Percentiles rank a stretch among this genome's conserved stretches.
These are phyloP conservation scores for Podarcis lilfordi DNA, from an alignment of 2,797 vertebrate genomes.

Conservation along the genomic window DNA sequence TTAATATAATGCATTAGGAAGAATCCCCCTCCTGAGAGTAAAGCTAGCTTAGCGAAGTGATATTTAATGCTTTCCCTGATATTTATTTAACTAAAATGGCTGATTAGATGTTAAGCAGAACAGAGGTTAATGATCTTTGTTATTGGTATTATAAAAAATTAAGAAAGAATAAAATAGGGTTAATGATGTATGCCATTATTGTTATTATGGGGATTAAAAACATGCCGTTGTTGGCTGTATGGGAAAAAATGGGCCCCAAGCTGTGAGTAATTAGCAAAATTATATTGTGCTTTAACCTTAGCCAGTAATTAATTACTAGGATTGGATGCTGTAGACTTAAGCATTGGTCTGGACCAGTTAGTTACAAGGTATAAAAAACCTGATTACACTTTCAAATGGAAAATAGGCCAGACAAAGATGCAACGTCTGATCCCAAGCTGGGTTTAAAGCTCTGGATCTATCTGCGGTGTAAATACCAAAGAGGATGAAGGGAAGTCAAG, in stretches of 20 bases:
- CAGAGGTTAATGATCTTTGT: slow-evolving; percentile 81
- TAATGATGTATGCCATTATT: slow-evolving; percentile 81
- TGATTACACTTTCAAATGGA: slow-evolving; percentile 42
- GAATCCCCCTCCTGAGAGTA: slow-evolving; percentile 71
- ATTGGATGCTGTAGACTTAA: slow-evolving; percentile 52
- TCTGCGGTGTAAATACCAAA: not conserved
- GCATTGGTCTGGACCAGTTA: slow-evolving; percentile 44
- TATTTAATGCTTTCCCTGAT: slow-evolving; percentile 79
- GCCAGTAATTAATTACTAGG: slow-evolving; percentile 67
- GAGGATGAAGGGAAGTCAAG: not conserved
- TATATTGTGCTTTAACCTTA: slow-evolving; percentile 73
- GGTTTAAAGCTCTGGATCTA: not conserved
- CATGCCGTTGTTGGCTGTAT: slow-evolving; percentile 67
- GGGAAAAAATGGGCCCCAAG: slow-evolving; percentile 74
- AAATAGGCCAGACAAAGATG: slow-evolving; percentile 25
- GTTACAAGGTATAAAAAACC: slow-evolving; percentile 26
- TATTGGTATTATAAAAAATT: slow-evolving; percentile 80
- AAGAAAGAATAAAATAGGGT: slow-evolving; percentile 79
- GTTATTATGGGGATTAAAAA: slow-evolving; percentile 77
- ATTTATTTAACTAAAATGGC: slow-evolving; percentile 81
- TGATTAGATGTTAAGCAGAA: slow-evolving; percentile 81
- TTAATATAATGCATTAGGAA: slow-evolving; percentile 71
- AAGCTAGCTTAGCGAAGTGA: slow-evolving; percentile 75
- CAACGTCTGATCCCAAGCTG: not conserved
- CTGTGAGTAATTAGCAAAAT: slow-evolving; percentile 80